Conservation (phyloP, 2,888 invertebrate species). For the Odontocolon sp. region DNA sequence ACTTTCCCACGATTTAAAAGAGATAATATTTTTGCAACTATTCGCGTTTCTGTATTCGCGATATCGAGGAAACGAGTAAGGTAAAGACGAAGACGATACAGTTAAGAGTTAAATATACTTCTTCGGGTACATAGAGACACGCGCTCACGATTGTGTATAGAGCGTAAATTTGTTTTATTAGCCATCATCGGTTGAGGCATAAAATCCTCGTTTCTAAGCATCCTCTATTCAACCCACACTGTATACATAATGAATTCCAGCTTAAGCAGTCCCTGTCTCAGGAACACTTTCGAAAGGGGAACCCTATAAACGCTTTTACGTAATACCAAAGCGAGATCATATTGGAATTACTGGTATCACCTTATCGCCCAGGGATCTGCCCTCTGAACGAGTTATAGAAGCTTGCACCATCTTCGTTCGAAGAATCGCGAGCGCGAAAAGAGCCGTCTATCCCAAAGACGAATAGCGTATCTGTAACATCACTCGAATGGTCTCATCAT, state of each 20-base stretch:
- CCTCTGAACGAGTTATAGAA: constrained; percentile 54
- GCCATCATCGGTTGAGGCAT: constrained; percentile 16
- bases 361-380: constrained; percentile 56
- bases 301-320: constrained; percentile 36
- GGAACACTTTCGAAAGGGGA: constrained; percentile 42
- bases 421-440: constrained; percentile 19
- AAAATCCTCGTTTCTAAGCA: constrained; percentile 18
- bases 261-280: neutral
- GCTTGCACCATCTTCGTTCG: constrained; percentile 44
- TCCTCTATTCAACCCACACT: neutral
- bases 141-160: constrained; percentile 9
- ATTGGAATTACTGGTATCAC: constrained; percentile 53
- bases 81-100: neutral
- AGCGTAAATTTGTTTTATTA: constrained; percentile 38
- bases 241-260: neutral
- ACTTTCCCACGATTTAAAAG: constrained; percentile 40
- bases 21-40: constrained; percentile 18
- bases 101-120: neutral
- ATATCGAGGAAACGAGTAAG: too few species aligned
- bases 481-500: neutral
- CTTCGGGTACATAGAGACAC: constrained; percentile 3
- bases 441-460: constrained; percentile 2
- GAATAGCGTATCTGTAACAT: neutral
- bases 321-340: constrained; percentile 38
- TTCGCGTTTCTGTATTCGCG: neutral